Conservation (phyloP, 1,140 invertebrate genomes). For the Trialeurodes vaporariorum region DNA sequence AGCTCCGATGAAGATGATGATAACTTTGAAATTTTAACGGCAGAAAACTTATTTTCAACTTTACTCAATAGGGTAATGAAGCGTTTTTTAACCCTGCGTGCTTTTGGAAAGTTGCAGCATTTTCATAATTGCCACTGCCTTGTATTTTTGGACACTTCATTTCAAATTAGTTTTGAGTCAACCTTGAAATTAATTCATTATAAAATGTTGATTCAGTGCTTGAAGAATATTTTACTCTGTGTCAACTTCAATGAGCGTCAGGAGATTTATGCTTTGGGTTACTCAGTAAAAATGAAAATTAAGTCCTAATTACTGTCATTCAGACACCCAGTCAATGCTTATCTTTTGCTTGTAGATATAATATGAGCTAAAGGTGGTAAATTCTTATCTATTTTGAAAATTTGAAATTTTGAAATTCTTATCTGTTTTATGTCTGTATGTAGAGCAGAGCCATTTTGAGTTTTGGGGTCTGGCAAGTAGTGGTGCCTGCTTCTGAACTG, state of each 20-base stretch:
- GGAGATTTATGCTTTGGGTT: not conserved
- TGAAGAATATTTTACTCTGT: not conserved
- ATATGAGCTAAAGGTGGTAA: too few relatives aligned
- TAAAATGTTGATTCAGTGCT: not conserved
- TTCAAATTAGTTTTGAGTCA: conserved; percentile 7
- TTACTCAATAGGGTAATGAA: conserved; percentile 58
- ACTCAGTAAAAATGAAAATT: too few relatives aligned
- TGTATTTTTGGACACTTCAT: not conserved
- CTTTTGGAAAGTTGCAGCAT: not conserved
- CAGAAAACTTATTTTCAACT: conserved; percentile 80
- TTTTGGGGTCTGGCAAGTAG: too few relatives aligned
- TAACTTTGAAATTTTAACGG: conserved; percentile 77
- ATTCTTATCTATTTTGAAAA: too few relatives aligned
- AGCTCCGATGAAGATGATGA: conserved; percentile 81
- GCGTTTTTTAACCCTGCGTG: not conserved
- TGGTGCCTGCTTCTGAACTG: too few relatives aligned
- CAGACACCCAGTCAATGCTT: too few relatives aligned
- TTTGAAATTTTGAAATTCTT: too few relatives aligned
- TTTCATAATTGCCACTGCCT: not conserved
- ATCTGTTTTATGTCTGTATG: too few relatives aligned
- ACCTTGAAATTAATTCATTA: not conserved
- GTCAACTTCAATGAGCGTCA: not conserved
- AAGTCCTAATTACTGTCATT: too few relatives aligned
- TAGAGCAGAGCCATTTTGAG: too few relatives aligned
- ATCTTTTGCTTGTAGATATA: too few relatives aligned